Base-by-base conservation (phyloP, 2,888 invertebrate genomes). In the Hypena proboscidalis region DNA sequence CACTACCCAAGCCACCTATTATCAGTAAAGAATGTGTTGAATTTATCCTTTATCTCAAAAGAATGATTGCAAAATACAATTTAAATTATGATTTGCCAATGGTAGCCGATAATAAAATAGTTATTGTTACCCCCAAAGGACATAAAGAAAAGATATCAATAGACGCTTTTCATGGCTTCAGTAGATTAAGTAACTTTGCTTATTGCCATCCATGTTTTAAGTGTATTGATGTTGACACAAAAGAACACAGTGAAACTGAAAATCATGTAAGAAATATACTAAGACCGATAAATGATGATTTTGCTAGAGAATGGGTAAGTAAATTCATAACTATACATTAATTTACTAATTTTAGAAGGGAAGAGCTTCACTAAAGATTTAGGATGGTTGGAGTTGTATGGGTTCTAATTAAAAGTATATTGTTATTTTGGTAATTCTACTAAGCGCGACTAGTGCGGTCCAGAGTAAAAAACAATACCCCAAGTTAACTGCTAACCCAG, bases 141-240 rank as follows among this genome's bases (percentile, higher is more conserved):
- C 5, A 33, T 3, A 20, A 4, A n/a, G 5, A 32, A 0, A 36
- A 20, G 3, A 27, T 58, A 0, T 7, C 36, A 1, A 13, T 3
- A 0, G 10, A 52, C 5, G 6, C 34, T 10, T 56, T 39, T 5
- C 58, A 56, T 1, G 25, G 55, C 4, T 0, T 32, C 3, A 6
- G 11, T 0, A 29, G 4, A 10, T 3, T 15, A 4, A 29, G 5
- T 1, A 4, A 9, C 1, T 13, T 2, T 1, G 2, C 20, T 0
- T 52, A 23, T 6, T 56, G 55, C 4, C 41, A 58, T 2, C 0
- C 42, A 0, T 56, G 55, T 5, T 36, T 30, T 0, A 13, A 6
- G 8, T 27, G 30, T 22, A 17, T 39, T 0, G 11, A 15, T 15
- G 0, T 5, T 0, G 23, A 27, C 13, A 9, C 1, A 19, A 14